These are phyloP conservation scores for Ophion costatus DNA, from an alignment of 2,888 invertebrate genomes.

Conservation along the genomic window DNA sequence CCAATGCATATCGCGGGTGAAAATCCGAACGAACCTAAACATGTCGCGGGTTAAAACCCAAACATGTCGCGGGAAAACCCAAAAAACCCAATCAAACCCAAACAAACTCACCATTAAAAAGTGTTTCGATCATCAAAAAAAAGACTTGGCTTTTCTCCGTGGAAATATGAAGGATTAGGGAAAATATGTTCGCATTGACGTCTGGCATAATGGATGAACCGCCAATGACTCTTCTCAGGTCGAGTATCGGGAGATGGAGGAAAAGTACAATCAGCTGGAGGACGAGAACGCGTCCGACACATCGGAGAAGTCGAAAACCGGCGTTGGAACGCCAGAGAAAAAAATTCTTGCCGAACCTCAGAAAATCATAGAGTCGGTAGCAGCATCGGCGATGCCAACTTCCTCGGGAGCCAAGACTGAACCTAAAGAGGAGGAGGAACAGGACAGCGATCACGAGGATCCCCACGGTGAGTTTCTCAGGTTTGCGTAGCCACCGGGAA, in stretches of 20 bases:
- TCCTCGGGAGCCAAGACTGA: slow-evolving; percentile 84
- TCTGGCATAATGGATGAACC: slow-evolving; percentile 80
- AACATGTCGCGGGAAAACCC: too few relatives aligned
- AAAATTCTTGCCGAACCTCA: slow-evolving; percentile 81
- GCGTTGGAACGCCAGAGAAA: slow-evolving; percentile 81
- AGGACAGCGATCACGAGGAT: slow-evolving; percentile 89
- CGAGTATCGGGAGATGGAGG: slow-evolving; percentile 88
- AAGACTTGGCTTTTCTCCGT: background rate
- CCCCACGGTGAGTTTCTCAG: slow-evolving; percentile 82
- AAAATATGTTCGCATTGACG: background rate
- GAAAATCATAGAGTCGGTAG: slow-evolving; percentile 85
- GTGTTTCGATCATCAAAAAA: too few relatives aligned
- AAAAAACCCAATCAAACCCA: too few relatives aligned
- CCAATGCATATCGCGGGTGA: too few relatives aligned
- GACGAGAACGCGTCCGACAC: slow-evolving; percentile 87
- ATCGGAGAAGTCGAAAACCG: slow-evolving; percentile 87
- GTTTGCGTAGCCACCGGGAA: background rate
- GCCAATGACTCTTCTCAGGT: slow-evolving; percentile 82
- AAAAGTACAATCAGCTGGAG: slow-evolving; percentile 87
- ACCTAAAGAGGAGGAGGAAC: slow-evolving; percentile 84
- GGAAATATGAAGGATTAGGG: background rate
- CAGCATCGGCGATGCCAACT: slow-evolving; percentile 84
- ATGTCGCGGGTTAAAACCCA: too few relatives aligned
- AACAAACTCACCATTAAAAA: too few relatives aligned
- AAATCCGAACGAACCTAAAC: too few relatives aligned